Conservation (phyloP, 2,797 vertebrate genomes). For the Xenentodon cancila region DNA sequence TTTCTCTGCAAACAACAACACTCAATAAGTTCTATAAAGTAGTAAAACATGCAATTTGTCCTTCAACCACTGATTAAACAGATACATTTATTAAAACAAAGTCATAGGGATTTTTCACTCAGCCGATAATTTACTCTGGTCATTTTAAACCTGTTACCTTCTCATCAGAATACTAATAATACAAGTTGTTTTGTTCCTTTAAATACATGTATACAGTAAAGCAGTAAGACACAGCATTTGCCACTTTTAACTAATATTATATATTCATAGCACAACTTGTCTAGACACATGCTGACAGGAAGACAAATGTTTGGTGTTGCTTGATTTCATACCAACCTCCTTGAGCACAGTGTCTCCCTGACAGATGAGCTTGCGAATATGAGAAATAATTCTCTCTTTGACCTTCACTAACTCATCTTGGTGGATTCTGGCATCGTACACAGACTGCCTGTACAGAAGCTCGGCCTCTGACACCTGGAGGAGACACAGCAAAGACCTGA, state of each 20-base stretch:
- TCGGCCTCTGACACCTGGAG: constrained; percentile 85
- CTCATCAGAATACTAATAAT: not conserved
- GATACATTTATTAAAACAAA: too few species aligned
- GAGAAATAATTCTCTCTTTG: constrained; percentile 88
- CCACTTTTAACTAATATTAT: too few species aligned
- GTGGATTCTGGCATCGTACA: constrained; percentile 82
- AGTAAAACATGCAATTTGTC: too few species aligned
- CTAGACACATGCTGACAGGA: not conserved
- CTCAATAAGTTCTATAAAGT: too few species aligned
- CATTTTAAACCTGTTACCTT: not conserved
- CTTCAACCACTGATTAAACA: too few species aligned
- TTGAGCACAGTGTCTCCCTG: constrained; percentile 92
- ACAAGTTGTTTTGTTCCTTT: not conserved
- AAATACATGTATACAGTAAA: not conserved
- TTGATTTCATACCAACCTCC: constrained; percentile 79
- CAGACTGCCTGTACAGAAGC: constrained; percentile 79
- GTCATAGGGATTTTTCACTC: too few species aligned
- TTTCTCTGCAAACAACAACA: too few species aligned
- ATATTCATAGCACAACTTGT: constrained; percentile 1
- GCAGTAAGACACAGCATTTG: not conserved
- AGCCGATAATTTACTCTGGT: too few species aligned
- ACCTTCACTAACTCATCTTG: constrained; percentile 86
- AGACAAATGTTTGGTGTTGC: constrained; percentile 1
- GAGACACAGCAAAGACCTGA: constrained; percentile 2
- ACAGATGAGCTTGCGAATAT: constrained; percentile 90